Evolutionary conservation across 2,888 invertebrate species (phyloP).

Genomic region (Buathra laborator): DNA sequence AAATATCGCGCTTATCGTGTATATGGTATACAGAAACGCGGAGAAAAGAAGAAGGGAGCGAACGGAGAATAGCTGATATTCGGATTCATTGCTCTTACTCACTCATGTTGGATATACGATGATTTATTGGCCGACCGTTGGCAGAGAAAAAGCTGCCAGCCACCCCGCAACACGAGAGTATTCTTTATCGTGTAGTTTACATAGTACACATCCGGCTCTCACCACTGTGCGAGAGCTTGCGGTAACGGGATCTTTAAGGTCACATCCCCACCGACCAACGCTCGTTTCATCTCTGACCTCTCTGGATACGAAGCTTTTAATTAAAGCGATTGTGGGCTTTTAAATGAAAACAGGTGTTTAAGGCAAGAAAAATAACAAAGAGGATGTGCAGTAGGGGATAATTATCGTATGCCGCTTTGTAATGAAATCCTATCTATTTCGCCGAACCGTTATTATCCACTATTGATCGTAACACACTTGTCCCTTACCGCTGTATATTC

Average conservation of each 20-base stretch:
- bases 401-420: not conserved
- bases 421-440: not conserved
- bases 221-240: not conserved
- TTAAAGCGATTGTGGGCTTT: not conserved
- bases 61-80: constrained; percentile 9
- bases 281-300: not conserved
- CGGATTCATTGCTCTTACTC: constrained; percentile 23
- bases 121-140: constrained; percentile 60
- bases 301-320: not conserved
- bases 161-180: constrained; percentile 21
- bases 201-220: constrained; percentile 61
- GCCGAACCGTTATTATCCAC: too few relatives aligned
- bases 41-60: constrained; percentile 21
- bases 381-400: not conserved
- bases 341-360: not conserved
- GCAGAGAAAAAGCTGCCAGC: constrained; percentile 44
- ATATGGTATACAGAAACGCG: constrained; percentile 27
- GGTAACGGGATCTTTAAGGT: not conserved
- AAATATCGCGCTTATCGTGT: constrained; percentile 52
- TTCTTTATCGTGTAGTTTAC: constrained; percentile 53
- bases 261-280: not conserved
- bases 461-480: too few relatives aligned
- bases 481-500: too few relatives aligned
- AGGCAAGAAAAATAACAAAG: not conserved
- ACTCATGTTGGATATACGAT: constrained; percentile 30